Evolutionary conservation across 2,113 vertebrate species (phyloP).

Genomic region (Petromus typicus): DNA sequence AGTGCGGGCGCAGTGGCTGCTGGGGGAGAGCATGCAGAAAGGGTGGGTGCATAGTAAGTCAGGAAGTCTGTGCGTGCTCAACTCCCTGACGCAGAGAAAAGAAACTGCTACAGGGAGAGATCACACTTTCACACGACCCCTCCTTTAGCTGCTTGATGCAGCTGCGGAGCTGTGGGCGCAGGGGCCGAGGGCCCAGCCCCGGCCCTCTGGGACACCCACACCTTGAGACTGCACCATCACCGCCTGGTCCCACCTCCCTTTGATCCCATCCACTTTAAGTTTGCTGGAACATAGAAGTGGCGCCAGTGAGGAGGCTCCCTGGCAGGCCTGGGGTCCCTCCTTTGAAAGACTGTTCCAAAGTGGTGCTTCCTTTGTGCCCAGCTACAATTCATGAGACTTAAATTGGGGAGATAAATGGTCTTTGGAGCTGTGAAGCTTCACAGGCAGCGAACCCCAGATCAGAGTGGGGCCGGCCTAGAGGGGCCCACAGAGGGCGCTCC

Average conservation of each 20-base stretch:
- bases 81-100: not conserved
- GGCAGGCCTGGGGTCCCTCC: not conserved
- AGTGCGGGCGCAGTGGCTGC: not conserved
- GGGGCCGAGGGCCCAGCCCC: not conserved
- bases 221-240: not conserved
- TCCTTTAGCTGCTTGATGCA: not conserved
- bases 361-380: constrained; percentile 64
- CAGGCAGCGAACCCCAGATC: constrained; percentile 54
- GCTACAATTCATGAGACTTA: constrained; percentile 59
- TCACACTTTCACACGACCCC: not conserved
- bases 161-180: no score
- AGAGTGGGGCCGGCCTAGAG: constrained; percentile 44
- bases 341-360: constrained; percentile 72
- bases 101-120: not conserved
- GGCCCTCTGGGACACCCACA: not conserved
- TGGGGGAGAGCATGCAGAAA: not conserved
- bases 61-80: not conserved
- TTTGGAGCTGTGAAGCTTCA: constrained; percentile 19
- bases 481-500: no score
- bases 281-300: not conserved
- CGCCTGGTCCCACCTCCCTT: not conserved
- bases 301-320: not conserved
- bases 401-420: constrained; percentile 57
- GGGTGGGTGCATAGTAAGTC: not conserved
- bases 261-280: not conserved